A percentile compares a stretch with the other conserved stretches of the same genome.
Conservation (phyloP, 2,797 vertebrate genomes). For the Catharus ustulatus region DNA sequence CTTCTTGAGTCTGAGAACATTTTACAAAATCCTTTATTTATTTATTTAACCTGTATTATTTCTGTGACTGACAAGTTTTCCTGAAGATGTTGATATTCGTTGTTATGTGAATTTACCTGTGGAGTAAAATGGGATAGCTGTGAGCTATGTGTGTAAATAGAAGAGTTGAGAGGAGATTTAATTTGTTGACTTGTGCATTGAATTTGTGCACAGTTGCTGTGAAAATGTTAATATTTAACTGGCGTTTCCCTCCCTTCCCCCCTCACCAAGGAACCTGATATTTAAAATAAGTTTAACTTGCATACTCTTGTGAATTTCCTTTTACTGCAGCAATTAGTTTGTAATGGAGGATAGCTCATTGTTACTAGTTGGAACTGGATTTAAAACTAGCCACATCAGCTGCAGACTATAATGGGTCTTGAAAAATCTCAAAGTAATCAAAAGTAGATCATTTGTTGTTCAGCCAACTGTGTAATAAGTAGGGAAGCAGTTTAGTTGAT, state of each 20-base stretch:
- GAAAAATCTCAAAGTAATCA: conserved; percentile 65
- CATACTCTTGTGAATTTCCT: not conserved
- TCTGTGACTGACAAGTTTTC: not conserved
- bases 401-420: conserved; percentile 17
- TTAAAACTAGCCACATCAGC: conserved; percentile 75
- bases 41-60: not conserved
- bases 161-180: not conserved
- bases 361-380: conserved; percentile 60
- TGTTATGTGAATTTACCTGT: not conserved
- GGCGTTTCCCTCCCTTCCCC: not conserved
- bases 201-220: not conserved
- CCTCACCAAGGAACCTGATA: not conserved
- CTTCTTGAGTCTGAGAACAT: not conserved
- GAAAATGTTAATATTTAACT: not conserved
- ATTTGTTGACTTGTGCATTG: not conserved
- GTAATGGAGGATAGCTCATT: conserved; percentile 17
- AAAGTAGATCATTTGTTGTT: conserved; percentile 61
- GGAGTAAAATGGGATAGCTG: not conserved
- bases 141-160: not conserved
- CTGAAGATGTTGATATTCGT: not conserved
- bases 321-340: conserved; percentile 1
- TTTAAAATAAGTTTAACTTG: not conserved
- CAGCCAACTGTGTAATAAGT: conserved; percentile 54
- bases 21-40: not conserved
- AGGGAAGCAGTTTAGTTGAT: conserved; percentile 55